Evolutionary conservation across 2,113 vertebrate genomes (phyloP).

Genomic region (Thryonomys swinderianus): DNA sequence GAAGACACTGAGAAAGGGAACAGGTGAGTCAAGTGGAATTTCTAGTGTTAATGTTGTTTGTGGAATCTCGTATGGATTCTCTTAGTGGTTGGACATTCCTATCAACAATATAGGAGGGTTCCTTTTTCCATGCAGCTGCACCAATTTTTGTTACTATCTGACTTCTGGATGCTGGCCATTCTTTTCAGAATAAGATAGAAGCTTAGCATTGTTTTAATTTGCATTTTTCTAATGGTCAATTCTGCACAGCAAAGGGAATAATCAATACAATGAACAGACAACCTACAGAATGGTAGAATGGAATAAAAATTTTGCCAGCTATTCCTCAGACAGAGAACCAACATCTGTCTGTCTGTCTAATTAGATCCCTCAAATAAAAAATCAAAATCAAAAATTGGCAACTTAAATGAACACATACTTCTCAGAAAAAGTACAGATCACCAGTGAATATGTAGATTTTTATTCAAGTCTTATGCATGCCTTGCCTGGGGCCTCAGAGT

Average conservation of each 20-base stretch:
- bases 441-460: background rate
- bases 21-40: background rate
- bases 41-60: background rate
- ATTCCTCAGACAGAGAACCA: background rate
- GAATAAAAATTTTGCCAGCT: background rate
- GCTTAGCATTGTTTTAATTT: background rate
- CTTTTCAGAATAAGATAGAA: background rate
- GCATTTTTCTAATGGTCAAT: background rate
- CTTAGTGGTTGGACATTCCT: background rate
- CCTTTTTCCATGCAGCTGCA: background rate
- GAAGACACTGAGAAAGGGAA: background rate
- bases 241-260: background rate
- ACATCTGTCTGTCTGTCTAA: background rate
- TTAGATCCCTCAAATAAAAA: background rate
- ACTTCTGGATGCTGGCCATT: background rate
- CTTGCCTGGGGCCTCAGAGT: background rate
- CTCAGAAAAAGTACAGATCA: background rate
- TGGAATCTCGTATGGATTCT: background rate
- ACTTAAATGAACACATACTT: background rate
- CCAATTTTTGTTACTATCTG: background rate
- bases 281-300: background rate
- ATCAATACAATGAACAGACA: background rate
- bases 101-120: background rate
- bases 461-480: background rate
- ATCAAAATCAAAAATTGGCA: background rate